A percentile compares a stretch with the other conserved stretches of the same genome.
Conservation (phyloP, 2,888 invertebrate genomes). For the Leptogaster cylindrica region DNA sequence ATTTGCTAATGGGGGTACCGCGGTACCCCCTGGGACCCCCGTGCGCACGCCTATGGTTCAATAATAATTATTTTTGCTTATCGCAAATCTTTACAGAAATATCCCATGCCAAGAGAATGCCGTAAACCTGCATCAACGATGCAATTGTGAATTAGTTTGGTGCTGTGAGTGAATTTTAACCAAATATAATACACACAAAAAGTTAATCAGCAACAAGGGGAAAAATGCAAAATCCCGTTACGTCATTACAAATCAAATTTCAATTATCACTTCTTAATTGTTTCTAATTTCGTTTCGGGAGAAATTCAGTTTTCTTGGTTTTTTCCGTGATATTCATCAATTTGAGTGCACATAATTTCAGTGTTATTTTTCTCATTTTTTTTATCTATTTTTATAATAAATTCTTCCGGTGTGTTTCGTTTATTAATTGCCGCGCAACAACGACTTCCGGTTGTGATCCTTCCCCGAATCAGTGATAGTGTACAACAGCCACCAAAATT, state of each 20-base stretch:
- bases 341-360: too few species aligned
- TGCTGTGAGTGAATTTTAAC: not conserved
- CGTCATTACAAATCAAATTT: not conserved
- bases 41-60: too few species aligned
- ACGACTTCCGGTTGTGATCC: not conserved
- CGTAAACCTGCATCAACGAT: not conserved
- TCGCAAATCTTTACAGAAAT: too few species aligned
- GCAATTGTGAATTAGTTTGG: not conserved
- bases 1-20: too few species aligned
- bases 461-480: not conserved
- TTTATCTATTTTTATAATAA: slow-evolving; percentile 2
- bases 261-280: too few species aligned
- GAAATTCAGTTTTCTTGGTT: too few species aligned
- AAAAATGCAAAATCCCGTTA: not conserved
- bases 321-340: too few species aligned
- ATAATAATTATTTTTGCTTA: too few species aligned
- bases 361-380: not conserved
- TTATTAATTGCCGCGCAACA: not conserved
- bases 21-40: too few species aligned
- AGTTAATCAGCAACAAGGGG: not conserved
- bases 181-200: not conserved
- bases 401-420: not conserved
- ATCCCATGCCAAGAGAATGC: not conserved
- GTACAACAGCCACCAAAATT: slow-evolving; percentile 38
- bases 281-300: too few species aligned